Evolutionary conservation across 2,888 invertebrate genomes (phyloP), one percentile per base, ranked within the genome.

Genomic region (Epinotia nisella): DNA sequence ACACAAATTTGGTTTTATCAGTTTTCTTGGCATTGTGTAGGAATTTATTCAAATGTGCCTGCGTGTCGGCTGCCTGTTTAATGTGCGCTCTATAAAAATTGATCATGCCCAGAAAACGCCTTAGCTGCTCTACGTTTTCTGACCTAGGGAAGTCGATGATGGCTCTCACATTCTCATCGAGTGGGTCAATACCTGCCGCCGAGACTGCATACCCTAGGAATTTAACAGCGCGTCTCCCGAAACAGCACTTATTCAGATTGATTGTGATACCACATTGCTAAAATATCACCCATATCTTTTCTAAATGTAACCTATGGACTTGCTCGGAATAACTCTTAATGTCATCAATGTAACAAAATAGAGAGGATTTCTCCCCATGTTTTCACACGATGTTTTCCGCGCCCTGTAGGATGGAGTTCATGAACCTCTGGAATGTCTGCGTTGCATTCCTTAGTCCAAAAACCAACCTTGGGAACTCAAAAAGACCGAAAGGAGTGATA

Each of bases 331-430:
- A n/a, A 45, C 13, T 45, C 13, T 45, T 55, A 3, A 55, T 55
- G 3, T 55, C 55, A 17, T 55, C 55, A 19, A 55, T 55, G 55
- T 55, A 55, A 19, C 55, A 55, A 55, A 55, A 55, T 55, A 55
- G 19, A 0, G 17, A 5, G 19, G 55, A 55, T 55, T 55, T 55
- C 11, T 55, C 11, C 2, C 21, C 55, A 19, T 21, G 17, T 19
- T 19, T 55, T 19, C 21, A 21, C 19, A 55, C 55, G 17, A 55
- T 10, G 19, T 19, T 55, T 55, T 55, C 55, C 55, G 17, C 55
- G 55, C 55, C 55, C 55, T 55, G 55, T 10, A 55, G 55, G 19
- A 55, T 51, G 4, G 51, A 51, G 17, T 17, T 51, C 51, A 51
- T 51, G 17, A 51, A 51, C 17, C 51, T 51, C 17, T 51, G 51